Base-by-base conservation (phyloP, 1,140 invertebrate genomes). In the Lordiphosa collinella region DNA sequence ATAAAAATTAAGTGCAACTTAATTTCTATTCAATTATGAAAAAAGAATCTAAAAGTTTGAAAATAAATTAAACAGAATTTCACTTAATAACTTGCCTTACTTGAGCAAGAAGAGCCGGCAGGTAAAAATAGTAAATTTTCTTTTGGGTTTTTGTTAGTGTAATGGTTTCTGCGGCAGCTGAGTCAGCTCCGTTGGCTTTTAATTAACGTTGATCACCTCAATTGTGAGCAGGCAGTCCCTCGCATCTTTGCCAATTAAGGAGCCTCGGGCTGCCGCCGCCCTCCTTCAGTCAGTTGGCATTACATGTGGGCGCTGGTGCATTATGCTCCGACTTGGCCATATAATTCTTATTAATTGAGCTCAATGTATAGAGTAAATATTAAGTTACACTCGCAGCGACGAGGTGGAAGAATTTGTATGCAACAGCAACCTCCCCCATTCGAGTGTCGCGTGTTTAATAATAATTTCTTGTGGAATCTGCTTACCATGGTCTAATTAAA, bases 181-280 rank as follows among this genome's bases (percentile, higher is more conserved):
- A 69, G 53, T 80, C 75, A 80, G 59, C 73, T 57, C 46, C 50
- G 61, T 66, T 80, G 71, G 71, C 72, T 69, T 76, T 85, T 74
- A 85, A 84, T 84, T 84, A 84, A 85, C 73, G 79, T 63, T 85
- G 78, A 85, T 85, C 79, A 84, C 78, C 78, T 84, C 76, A 84
- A 84, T 84, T 84, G 78, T 8, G 85, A 63, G 78, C 62, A 80
- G 22, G 41, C 41, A 31, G 64, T 63, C 59, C 53, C 47, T 62
- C 51, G 29, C 46, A 31, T 48, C 46, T 52, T 40, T 37, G 35
- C 49, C 49, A 52, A 53, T 43, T 53, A 53, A 41, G 50, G 50
- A 53, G 38, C 25, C 25, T 29, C 25, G 7, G 25, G 25, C 49
- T 29, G 9, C 13, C 12, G 22, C 35, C 12, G 60, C 22, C 53